Percentiles rank a stretch among this genome's conserved stretches.
phyloP scores from a whole-genome alignment of 2,113 vertebrate genomes.

The Odocoileus virginianus region DNA sequence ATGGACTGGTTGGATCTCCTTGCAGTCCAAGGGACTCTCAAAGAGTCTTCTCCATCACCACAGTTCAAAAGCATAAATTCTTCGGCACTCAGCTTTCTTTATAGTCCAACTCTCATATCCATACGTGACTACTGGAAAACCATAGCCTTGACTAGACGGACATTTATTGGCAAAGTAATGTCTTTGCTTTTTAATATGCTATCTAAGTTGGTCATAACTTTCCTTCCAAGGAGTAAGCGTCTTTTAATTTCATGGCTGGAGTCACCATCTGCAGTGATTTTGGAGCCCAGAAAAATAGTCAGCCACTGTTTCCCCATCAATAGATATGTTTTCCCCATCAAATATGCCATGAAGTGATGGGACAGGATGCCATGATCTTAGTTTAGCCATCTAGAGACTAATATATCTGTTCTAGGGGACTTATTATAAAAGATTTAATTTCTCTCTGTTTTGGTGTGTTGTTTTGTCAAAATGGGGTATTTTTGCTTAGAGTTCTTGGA shows the following conservation, averaged over 20 bases:
- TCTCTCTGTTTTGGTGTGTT: background rate
- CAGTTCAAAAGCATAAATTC: background rate
- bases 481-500: slow-evolving; percentile 1
- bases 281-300: background rate
- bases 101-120: background rate
- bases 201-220: background rate
- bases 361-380: background rate
- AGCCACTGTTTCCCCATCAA: background rate
- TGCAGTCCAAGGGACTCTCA: background rate
- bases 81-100: fast-evolving
- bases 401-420: background rate
- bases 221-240: background rate
- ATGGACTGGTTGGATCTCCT: background rate
- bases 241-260: background rate
- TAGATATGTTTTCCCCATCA: background rate
- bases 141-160: background rate
- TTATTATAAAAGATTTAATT: background rate
- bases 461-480: background rate
- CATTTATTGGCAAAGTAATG: background rate
- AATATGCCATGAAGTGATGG: background rate
- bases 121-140: background rate
- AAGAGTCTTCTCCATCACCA: background rate
- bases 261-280: background rate
- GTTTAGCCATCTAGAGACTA: background rate
- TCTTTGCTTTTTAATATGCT: background rate